Percentiles rank a stretch among this genome's conserved stretches.
Conservation (phyloP, 2,797 vertebrate genomes). For the Pangasius krempfi region DNA sequence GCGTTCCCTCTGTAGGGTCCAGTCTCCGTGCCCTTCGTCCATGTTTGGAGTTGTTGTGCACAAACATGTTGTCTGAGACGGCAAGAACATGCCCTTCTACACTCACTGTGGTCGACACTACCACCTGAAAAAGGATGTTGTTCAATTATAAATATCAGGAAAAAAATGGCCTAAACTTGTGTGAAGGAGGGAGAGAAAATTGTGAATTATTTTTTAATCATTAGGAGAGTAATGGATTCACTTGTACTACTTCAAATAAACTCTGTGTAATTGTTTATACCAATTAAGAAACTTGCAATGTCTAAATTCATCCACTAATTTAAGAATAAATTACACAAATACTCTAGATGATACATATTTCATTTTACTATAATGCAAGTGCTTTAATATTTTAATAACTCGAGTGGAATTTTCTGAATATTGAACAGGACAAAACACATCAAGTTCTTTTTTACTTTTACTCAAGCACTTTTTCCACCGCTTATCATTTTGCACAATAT, state of each 20-base stretch:
- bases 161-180: not conserved
- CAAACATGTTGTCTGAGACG: constrained; percentile 99
- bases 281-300: not conserved
- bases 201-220: not conserved
- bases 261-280: not conserved
- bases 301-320: not conserved
- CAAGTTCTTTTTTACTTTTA: not conserved
- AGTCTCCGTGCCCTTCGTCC: constrained; percentile 95
- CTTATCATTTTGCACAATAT: not conserved
- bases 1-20: constrained; percentile 94
- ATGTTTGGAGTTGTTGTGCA: constrained; percentile 99
- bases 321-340: not conserved
- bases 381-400: not conserved
- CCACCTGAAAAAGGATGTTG: constrained; percentile 78
- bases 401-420: not conserved
- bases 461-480: not conserved
- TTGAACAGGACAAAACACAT: not conserved
- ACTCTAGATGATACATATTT: not conserved
- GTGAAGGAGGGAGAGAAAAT: not conserved
- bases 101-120: constrained; percentile 96
- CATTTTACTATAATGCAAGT: not conserved
- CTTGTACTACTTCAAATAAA: not conserved
- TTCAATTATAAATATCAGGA: not conserved
- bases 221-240: not conserved
- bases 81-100: constrained; percentile 97